A percentile compares a stretch with the other conserved stretches of the same genome.
phyloP scores from a whole-genome alignment of 2,888 invertebrate species.

The Dryococelus australis region DNA sequence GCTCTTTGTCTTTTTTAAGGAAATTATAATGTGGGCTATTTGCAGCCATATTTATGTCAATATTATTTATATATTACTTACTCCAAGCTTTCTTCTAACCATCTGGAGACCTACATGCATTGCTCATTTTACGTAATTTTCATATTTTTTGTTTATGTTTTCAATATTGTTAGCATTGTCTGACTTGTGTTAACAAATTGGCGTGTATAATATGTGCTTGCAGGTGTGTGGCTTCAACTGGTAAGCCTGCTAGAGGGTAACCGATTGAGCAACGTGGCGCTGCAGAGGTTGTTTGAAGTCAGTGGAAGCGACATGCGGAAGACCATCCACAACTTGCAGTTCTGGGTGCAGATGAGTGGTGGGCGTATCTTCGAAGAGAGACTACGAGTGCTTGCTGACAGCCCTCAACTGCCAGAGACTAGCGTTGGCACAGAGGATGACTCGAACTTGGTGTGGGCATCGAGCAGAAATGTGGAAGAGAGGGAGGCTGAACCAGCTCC shows the following conservation, averaged over 20 bases:
- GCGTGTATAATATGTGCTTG: neutral
- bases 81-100: too few relatives aligned
- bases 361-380: neutral
- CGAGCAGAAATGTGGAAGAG: conserved; percentile 31
- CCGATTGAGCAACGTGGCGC: conserved; percentile 62
- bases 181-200: too few relatives aligned
- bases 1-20: too few relatives aligned
- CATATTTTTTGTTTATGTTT: too few relatives aligned
- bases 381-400: neutral
- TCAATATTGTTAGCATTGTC: too few relatives aligned
- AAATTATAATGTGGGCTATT: too few relatives aligned
- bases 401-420: neutral
- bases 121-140: too few relatives aligned
- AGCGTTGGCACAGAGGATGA: conserved; percentile 29
- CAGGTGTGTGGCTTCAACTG: conserved; percentile 72
- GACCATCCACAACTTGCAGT: conserved; percentile 76
- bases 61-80: too few relatives aligned
- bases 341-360: conserved; percentile 66
- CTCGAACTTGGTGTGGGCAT: conserved; percentile 36
- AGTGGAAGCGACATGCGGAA: conserved; percentile 75
- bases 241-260: conserved; percentile 72
- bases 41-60: too few relatives aligned
- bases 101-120: too few relatives aligned
- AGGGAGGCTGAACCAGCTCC: neutral
- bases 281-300: conserved; percentile 65